phyloP scores from a whole-genome alignment of 2,113 vertebrate species.

The Thalassoma bifasciatum region DNA sequence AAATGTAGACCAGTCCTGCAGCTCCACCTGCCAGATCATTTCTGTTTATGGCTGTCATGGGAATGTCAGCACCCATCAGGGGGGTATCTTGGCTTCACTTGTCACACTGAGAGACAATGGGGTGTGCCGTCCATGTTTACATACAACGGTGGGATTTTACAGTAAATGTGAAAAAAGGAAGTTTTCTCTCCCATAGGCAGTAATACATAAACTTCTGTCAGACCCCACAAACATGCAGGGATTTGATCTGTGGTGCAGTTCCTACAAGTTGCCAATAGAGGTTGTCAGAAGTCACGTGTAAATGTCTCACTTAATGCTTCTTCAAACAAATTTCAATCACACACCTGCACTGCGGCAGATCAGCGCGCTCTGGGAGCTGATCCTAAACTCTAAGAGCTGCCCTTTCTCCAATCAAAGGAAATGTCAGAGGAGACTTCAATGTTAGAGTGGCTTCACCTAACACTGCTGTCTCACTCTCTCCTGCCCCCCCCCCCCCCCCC shows the following conservation, averaged over 20 bases:
- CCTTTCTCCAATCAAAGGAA: background rate
- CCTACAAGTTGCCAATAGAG: slow-evolving; percentile 25
- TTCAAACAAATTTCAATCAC: background rate
- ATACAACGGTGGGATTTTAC: no score
- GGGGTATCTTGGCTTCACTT: no score
- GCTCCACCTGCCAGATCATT: no score
- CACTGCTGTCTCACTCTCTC: background rate
- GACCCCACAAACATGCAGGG: background rate
- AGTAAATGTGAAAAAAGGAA: no score
- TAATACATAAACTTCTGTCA: no score
- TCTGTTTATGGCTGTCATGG: no score
- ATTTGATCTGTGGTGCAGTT: slow-evolving; percentile 30
- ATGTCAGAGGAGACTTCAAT: background rate
- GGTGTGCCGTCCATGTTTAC: no score
- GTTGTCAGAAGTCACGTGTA: slow-evolving; percentile 12
- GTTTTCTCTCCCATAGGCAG: no score
- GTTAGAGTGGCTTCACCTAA: no score
- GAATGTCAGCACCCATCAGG: no score
- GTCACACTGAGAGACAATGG: no score
- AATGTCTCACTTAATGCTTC: background rate
- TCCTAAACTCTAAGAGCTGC: background rate
- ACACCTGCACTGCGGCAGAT: slow-evolving; percentile 39
- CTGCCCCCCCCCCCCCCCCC: background rate
- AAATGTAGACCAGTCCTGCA: no score
- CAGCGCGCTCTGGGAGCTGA: background rate